These are phyloP conservation scores for Venturia canescens DNA, from an alignment of 1,140 invertebrate species.

Conservation along the genomic window DNA sequence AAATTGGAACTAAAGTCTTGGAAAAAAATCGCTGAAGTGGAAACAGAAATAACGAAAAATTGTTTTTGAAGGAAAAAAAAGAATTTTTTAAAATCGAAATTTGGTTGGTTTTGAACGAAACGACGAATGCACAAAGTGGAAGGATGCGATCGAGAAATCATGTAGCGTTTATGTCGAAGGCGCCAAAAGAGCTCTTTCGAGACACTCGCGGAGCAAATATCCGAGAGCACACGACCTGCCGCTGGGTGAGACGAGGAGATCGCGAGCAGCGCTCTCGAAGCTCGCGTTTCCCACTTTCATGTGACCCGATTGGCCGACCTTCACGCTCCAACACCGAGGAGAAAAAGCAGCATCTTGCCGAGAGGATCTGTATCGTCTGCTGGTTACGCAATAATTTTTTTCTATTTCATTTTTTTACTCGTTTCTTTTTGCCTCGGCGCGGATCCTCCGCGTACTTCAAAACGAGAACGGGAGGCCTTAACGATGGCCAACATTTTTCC, in stretches of 20 bases:
- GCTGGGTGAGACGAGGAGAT: background rate
- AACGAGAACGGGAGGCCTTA: background rate
- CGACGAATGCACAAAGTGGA: too few relatives aligned
- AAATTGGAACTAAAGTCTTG: too few relatives aligned
- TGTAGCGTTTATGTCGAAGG: too few relatives aligned
- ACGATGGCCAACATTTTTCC: background rate
- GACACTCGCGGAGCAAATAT: constrained; percentile 3
- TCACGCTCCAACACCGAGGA: constrained; percentile 50
- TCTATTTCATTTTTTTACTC: constrained; percentile 18
- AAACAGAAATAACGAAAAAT: too few relatives aligned
- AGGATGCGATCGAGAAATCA: too few relatives aligned
- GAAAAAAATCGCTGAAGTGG: too few relatives aligned
- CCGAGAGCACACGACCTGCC: background rate
- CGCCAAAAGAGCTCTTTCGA: background rate
- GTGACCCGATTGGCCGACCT: constrained; percentile 65
- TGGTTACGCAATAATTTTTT: constrained; percentile 53
- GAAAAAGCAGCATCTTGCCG: constrained; percentile 50
- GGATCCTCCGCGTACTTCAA: background rate
- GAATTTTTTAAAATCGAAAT: too few relatives aligned
- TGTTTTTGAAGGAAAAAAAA: too few relatives aligned
- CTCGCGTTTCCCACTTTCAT: constrained; percentile 58
- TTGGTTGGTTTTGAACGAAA: too few relatives aligned
- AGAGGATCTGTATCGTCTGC: constrained; percentile 63
- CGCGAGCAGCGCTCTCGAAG: background rate
- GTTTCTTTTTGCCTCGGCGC: background rate